phyloP scores from a whole-genome alignment of 2,888 invertebrate genomes.

The Pandemis heparana region DNA sequence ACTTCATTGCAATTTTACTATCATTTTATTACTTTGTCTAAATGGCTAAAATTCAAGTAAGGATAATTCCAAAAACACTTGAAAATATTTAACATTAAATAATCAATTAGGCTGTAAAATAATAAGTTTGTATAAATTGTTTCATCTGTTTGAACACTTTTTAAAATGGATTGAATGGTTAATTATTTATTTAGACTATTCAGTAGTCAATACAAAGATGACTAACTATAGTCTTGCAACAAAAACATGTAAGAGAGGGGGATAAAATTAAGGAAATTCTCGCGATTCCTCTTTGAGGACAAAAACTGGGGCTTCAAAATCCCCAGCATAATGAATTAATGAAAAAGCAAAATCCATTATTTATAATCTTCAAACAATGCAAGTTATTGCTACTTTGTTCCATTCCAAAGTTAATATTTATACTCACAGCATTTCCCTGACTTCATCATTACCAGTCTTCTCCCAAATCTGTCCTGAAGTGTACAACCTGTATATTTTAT shows the following conservation, averaged over 20 bases:
- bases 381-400: slow-evolving; percentile 3
- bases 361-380: not conserved
- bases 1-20: no score
- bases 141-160: not conserved
- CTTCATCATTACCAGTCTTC: slow-evolving; percentile 66
- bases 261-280: not conserved
- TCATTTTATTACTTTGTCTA: no score
- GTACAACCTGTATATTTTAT: slow-evolving; percentile 79
- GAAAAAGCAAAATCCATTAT: no score
- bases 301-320: not conserved
- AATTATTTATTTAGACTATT: no score
- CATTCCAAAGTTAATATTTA: slow-evolving; percentile 35
- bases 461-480: slow-evolving; percentile 82
- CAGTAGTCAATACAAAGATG: no score
- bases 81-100: no score
- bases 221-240: not conserved
- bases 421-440: slow-evolving; percentile 69
- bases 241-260: not conserved
- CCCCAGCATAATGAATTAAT: not conserved
- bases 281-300: not conserved
- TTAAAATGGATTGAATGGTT: not conserved
- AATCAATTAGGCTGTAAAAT: no score
- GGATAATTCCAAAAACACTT: no score
- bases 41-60: no score
- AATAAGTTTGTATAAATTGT: no score